Conservation (phyloP, 2,888 invertebrate species). For the Acronicta alni region DNA sequence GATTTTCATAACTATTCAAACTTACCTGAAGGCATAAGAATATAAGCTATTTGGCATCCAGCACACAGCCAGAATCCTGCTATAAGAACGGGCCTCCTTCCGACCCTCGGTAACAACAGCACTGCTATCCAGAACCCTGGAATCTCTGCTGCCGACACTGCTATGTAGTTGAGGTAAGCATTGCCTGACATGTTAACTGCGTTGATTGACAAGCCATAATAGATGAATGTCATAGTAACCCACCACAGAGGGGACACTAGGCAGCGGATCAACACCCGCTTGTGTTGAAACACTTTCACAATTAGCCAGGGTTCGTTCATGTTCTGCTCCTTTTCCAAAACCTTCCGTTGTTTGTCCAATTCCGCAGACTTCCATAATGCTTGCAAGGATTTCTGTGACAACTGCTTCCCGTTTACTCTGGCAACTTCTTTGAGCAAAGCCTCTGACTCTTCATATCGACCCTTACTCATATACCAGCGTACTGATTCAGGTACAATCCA, state of each 20-base stretch:
- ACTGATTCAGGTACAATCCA: conserved; percentile 93
- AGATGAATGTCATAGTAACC: conserved; percentile 91
- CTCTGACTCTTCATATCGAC: conserved; percentile 91
- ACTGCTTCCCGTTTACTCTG: conserved; percentile 84
- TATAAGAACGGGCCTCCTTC: conserved; percentile 89
- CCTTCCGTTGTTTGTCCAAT: conserved; percentile 64
- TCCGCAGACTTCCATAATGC: conserved; percentile 67
- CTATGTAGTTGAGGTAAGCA: conserved; percentile 90
- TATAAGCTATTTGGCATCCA: conserved; percentile 87
- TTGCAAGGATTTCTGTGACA: conserved; percentile 74
- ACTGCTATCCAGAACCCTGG: conserved; percentile 91
- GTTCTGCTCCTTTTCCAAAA: conserved; percentile 45
- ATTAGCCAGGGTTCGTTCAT: conserved; percentile 72
- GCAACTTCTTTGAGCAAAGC: conserved; percentile 90
- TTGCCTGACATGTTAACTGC: conserved; percentile 90
- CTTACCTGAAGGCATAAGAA: conserved; percentile 86
- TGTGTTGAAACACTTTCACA: conserved; percentile 71
- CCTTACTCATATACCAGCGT: conserved; percentile 93
- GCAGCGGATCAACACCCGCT: conserved; percentile 67
- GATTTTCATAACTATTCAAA: background rate
- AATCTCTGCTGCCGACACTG: conserved; percentile 90
- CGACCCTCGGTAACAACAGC: conserved; percentile 88
- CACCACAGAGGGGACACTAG: conserved; percentile 86
- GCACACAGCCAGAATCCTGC: conserved; percentile 89
- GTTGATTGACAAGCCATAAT: conserved; percentile 91